Conservation (phyloP, 2,797 vertebrate species). For the Melanotaenia nigrans region DNA sequence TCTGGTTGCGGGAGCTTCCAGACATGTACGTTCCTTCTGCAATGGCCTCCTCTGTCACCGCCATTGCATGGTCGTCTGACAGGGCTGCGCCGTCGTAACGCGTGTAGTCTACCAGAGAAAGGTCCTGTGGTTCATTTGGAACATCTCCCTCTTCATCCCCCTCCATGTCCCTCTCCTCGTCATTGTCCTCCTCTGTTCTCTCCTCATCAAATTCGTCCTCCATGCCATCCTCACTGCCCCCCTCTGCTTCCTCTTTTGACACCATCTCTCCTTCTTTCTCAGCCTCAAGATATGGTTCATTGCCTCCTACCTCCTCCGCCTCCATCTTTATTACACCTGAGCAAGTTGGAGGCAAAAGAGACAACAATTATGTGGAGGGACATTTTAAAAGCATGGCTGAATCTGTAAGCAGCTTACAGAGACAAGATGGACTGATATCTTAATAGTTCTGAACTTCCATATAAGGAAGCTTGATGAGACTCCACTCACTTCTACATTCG, state of each 20-base stretch:
- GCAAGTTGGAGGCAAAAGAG: slow-evolving; percentile 12
- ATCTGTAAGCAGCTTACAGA: background rate
- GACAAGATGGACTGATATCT: background rate
- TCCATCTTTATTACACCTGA: slow-evolving; percentile 74
- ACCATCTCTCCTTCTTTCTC: slow-evolving; percentile 71
- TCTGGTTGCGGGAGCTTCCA: slow-evolving; percentile 63
- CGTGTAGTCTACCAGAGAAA: slow-evolving; percentile 84
- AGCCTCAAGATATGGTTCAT: slow-evolving; percentile 22
- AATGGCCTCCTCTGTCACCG: slow-evolving; percentile 58
- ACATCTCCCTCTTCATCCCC: slow-evolving; percentile 66
- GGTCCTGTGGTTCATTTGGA: slow-evolving; percentile 77
- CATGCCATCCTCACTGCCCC: slow-evolving; percentile 77
- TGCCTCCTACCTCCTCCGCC: slow-evolving; percentile 58
- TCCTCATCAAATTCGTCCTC: slow-evolving; percentile 72
- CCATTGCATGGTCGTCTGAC: slow-evolving; percentile 74
- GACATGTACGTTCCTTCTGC: slow-evolving; percentile 75
- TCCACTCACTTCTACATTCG: slow-evolving; percentile 59
- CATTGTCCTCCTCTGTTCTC: slow-evolving; percentile 76
- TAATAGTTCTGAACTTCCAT: slow-evolving; percentile 24
- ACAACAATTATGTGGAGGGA: slow-evolving; percentile 1
- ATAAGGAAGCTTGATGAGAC: slow-evolving; percentile 31
- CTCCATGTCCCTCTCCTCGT: slow-evolving; percentile 59
- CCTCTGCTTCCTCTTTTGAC: slow-evolving; percentile 76
- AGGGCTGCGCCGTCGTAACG: slow-evolving; percentile 81
- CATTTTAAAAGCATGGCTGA: background rate